A percentile compares a stretch with the other conserved stretches of the same genome.
Evolutionary conservation across 1,140 invertebrate species (phyloP).

Genomic region (Cataglyphis hispanica): DNA sequence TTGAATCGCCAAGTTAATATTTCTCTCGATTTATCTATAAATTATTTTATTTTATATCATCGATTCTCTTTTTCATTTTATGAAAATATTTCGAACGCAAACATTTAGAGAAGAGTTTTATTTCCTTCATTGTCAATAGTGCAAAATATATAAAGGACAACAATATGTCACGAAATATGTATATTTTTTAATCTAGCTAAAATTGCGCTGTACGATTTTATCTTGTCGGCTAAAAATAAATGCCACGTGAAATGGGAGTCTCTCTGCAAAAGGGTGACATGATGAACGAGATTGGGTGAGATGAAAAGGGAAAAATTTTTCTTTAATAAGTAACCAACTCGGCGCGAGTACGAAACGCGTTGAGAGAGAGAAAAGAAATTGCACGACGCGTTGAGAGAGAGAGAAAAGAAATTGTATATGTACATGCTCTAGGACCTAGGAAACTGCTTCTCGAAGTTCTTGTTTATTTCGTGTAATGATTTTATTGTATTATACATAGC

Average conservation of each 20-base stretch:
- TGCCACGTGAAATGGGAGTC: constrained; percentile 19
- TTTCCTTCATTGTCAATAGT: neutral
- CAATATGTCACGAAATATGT: neutral
- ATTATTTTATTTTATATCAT: neutral
- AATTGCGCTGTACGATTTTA: constrained; percentile 34
- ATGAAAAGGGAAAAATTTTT: constrained; percentile 7
- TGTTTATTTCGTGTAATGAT: constrained; percentile 25
- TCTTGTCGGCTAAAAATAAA: constrained; percentile 24
- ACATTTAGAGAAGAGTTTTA: neutral
- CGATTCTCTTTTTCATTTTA: neutral
- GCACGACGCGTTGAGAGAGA: neutral
- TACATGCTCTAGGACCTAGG: neutral
- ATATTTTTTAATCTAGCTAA: constrained; percentile 28
- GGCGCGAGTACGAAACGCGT: neutral
- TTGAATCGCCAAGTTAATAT: constrained; percentile 37
- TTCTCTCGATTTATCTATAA: neutral
- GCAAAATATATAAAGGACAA: neutral
- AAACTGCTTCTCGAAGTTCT: constrained; percentile 1
- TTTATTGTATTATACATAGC: constrained; percentile 31
- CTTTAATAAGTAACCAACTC: constrained; percentile 31
- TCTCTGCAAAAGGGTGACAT: neutral
- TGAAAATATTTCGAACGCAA: constrained; percentile 12
- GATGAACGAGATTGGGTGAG: constrained; percentile 1
- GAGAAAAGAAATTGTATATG: neutral
- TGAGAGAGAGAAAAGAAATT: neutral